Percentiles rank a stretch among this genome's conserved stretches.
Conservation (phyloP, 2,797 vertebrate genomes). For the Heterohyrax brucei region DNA sequence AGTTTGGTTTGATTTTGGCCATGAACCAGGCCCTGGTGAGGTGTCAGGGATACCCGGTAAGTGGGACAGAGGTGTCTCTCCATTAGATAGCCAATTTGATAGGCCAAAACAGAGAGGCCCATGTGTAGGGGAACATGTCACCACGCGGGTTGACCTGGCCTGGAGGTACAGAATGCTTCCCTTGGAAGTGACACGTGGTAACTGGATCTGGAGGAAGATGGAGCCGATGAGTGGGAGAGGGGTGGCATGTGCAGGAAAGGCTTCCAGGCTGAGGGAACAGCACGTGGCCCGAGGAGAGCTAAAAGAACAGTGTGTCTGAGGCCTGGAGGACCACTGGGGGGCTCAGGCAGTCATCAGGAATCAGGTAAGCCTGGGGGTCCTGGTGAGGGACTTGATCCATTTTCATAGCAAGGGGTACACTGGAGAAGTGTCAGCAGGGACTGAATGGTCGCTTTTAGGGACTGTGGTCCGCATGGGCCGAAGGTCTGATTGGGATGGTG, state of each 20-base stretch:
- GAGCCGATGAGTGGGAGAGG: no score
- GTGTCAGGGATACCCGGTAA: neutral
- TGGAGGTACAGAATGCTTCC: fast-evolving
- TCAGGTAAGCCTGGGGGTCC: neutral
- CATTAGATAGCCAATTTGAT: neutral
- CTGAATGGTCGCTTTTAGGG: neutral
- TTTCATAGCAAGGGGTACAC: neutral
- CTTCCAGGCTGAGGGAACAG: neutral
- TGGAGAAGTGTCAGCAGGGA: neutral
- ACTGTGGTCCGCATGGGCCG: neutral
- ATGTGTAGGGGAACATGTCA: neutral
- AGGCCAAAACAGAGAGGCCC: neutral
- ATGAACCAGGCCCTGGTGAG: neutral
- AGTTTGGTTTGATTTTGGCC: no score
- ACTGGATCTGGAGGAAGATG: neutral
- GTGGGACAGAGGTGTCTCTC: neutral
- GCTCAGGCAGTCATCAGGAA: neutral
- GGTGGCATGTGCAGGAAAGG: neutral
- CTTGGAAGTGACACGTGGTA: neutral
- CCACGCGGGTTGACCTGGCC: neutral
- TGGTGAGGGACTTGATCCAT: neutral
- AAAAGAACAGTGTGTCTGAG: fast-evolving
- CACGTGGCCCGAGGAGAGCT: neutral
- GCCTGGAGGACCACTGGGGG: neutral
- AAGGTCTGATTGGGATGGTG: neutral